Evolutionary conservation across 2,113 vertebrate species (phyloP).

Genomic region (Chamaea fasciata): DNA sequence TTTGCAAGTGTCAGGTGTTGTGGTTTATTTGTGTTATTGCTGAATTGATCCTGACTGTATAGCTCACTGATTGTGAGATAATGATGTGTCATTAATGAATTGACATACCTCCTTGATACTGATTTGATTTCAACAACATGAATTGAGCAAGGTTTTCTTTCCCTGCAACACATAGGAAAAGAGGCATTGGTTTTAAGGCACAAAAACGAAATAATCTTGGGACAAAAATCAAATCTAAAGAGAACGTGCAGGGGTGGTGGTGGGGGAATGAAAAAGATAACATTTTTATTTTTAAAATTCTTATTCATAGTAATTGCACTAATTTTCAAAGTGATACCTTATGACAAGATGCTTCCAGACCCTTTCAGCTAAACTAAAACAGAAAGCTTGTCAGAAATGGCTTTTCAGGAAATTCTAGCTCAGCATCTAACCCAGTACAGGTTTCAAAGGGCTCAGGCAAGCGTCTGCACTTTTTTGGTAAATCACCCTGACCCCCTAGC

Average conservation of each 20-base stretch:
- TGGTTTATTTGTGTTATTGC: background rate
- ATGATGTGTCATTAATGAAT: background rate
- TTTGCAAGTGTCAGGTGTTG: background rate
- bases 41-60: background rate
- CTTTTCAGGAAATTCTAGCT: background rate
- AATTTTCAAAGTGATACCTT: background rate
- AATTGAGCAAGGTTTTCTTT: background rate
- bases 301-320: background rate
- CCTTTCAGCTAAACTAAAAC: background rate
- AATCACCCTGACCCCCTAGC: background rate
- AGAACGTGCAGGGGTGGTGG: accelerated
- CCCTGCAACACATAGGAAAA: background rate
- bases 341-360: background rate
- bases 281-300: background rate
- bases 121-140: background rate
- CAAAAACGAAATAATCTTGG: background rate
- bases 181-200: background rate
- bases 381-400: background rate
- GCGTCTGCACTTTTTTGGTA: background rate
- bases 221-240: background rate
- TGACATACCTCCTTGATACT: background rate
- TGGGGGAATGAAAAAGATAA: background rate
- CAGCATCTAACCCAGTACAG: background rate
- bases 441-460: background rate
- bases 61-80: background rate